Conservation (phyloP, 2,888 invertebrate species). For the Euplexia lucipara region DNA sequence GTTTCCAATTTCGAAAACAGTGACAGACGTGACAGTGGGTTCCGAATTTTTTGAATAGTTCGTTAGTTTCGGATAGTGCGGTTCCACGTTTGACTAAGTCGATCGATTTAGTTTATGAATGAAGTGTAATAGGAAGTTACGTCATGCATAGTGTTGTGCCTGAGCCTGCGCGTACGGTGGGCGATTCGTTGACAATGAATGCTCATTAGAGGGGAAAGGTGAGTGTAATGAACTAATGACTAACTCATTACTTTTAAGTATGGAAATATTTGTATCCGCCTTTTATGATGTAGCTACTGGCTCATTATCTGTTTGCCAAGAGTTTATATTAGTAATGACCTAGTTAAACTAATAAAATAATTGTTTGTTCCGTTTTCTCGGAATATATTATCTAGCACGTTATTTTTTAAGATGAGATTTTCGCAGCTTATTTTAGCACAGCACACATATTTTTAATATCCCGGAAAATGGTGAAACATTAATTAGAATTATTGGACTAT, state of each 20-base stretch:
- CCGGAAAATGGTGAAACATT: neutral
- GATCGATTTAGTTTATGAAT: conserved; percentile 86
- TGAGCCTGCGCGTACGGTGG: conserved; percentile 77
- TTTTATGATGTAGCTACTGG: conserved; percentile 30
- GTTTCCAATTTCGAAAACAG: conserved; percentile 59
- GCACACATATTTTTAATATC: neutral
- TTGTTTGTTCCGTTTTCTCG: conserved; percentile 1
- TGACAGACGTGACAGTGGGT: conserved; percentile 64
- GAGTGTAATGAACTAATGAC: conserved; percentile 79
- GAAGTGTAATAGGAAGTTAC: conserved; percentile 88
- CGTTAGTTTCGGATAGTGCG: conserved; percentile 66
- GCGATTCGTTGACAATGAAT: conserved; percentile 86
- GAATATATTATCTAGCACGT: neutral
- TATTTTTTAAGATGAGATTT: neutral
- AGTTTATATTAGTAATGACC: conserved; percentile 10
- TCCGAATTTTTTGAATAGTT: conserved; percentile 56
- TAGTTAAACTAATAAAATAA: neutral
- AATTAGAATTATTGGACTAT: neutral
- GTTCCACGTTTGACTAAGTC: conserved; percentile 68
- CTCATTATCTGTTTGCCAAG: conserved; percentile 16
- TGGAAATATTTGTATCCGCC: conserved; percentile 70
- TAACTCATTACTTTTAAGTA: conserved; percentile 72
- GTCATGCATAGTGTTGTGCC: conserved; percentile 89
- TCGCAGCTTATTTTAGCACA: neutral
- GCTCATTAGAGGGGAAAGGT: conserved; percentile 89